Base-by-base conservation (phyloP, 2,113 vertebrate genomes). In the Eonycteris spelaea region DNA sequence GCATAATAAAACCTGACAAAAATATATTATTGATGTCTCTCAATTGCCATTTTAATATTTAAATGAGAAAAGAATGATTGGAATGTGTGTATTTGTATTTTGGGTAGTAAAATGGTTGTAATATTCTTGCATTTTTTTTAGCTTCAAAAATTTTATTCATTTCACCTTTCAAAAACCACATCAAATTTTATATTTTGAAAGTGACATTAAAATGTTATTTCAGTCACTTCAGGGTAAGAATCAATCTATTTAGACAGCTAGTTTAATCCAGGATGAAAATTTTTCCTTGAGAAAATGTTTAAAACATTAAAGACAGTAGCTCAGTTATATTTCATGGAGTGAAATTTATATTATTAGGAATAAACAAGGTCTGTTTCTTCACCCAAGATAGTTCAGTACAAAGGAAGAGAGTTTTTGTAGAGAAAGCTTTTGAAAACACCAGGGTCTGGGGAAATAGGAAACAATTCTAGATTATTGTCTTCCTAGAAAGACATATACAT, bases 21-120 rank as follows among this genome's bases (percentile, higher is more conserved):
- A 98, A 98, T 97, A 97, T 95, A 98, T 80, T 93, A 48, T 89
- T 96, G 38, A 70, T 87, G 30, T 94, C 85, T 80, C 68, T 86
- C 57, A 63, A 67, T 67, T 93, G 74, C 33, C 71, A 79, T 91
- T 91, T 67, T 73, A 79, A 87, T 86, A 94, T 90, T 90, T 93
- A 94, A 97, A 94, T 95, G 86, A 75, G 51, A 92, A 94, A 91
- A 91, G 35, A 78, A 35, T 15, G 92, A 94, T 77, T 68, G 6
- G 38, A 87, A 16, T 57, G 24, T 6, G 10, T 83, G 9, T 71
- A 12, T 83, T 19, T 90, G 30, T 90, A 67, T 67, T 61, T 88
- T 74, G 53, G 55, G 33, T 79, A 67, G 48, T 40, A 75, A 91
- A 45, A 85, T 82, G 21, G 95, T 73, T 83, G 30, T 90, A 5